Conservation (phyloP, 1,140 invertebrate genomes). For the Tribolium madens region DNA sequence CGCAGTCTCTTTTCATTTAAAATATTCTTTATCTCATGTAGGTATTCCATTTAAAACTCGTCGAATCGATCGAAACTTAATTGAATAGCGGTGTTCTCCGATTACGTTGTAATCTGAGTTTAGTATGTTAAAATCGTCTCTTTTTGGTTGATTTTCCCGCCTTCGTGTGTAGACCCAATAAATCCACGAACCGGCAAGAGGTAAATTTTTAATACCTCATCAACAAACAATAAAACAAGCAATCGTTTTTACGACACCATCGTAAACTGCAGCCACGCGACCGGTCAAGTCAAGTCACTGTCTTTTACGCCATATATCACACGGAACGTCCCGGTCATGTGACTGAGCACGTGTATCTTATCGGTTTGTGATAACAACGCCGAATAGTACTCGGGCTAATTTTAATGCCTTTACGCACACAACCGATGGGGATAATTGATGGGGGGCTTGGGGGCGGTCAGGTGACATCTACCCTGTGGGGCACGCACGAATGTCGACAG, state of each 20-base stretch:
- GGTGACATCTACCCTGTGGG: slow-evolving; percentile 43
- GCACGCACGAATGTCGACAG: slow-evolving; percentile 51
- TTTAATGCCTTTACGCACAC: slow-evolving; percentile 61
- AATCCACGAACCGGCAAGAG: slow-evolving; percentile 18
- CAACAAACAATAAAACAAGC: slow-evolving; percentile 45
- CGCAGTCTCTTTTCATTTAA: slow-evolving; percentile 4
- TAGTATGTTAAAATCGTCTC: slow-evolving; percentile 20
- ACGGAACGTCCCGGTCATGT: slow-evolving; percentile 18
- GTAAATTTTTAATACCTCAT: slow-evolving; percentile 45
- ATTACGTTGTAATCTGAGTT: slow-evolving; percentile 39
- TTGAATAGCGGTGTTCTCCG: slow-evolving; percentile 43
- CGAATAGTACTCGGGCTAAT: slow-evolving; percentile 59
- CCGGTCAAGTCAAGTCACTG: not conserved
- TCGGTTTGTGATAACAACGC: slow-evolving; percentile 54
- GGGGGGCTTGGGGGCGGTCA: slow-evolving; percentile 46
- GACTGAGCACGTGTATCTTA: slow-evolving; percentile 58
- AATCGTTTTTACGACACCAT: slow-evolving; percentile 37
- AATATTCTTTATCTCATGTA: slow-evolving; percentile 35
- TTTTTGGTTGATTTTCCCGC: too few species aligned
- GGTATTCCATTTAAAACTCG: slow-evolving; percentile 27
- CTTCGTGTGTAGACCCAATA: slow-evolving; percentile 32
- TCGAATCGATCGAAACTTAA: slow-evolving; percentile 41
- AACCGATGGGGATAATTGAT: slow-evolving; percentile 57
- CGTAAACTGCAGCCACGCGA: slow-evolving; percentile 26
- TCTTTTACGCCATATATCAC: slow-evolving; percentile 8